These are phyloP conservation scores for Xerus inauris DNA, from an alignment of 2,113 vertebrate genomes.

Conservation along the genomic window DNA sequence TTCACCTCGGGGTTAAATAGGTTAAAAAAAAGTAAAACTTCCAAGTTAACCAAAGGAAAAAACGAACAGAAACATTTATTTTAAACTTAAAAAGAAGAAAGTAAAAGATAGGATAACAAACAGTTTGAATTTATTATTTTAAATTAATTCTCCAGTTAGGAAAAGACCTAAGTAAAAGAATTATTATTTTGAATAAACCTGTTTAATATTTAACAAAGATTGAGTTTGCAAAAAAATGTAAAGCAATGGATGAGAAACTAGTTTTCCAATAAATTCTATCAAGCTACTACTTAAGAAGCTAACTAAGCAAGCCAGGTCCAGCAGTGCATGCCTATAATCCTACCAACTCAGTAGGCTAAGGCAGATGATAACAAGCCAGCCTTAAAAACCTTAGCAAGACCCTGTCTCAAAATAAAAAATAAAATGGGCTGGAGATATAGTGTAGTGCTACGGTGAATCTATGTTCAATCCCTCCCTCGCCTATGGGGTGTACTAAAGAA, in stretches of 20 bases:
- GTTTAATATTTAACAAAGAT: not conserved
- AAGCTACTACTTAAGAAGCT: not conserved
- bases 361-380: no score
- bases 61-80: not conserved
- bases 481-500: not conserved
- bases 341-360: no score
- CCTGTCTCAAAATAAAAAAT: no score
- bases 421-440: no score
- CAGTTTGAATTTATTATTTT: not conserved
- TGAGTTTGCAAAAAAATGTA: not conserved
- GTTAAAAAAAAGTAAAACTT: constrained; percentile 35
- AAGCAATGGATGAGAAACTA: not conserved
- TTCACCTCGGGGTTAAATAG: not conserved
- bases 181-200: not conserved
- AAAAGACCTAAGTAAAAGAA: not conserved
- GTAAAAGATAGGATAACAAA: not conserved
- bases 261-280: not conserved
- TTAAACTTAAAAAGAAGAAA: not conserved
- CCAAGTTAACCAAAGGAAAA: not conserved
- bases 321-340: no score
- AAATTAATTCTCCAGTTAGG: not conserved
- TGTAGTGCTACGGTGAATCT: no score
- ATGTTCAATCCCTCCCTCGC: no score
- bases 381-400: no score
- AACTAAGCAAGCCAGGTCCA: no score